Evolutionary conservation across 2,113 vertebrate species (phyloP), one percentile per base, ranked within the genome.

Genomic region (Progne subis): DNA sequence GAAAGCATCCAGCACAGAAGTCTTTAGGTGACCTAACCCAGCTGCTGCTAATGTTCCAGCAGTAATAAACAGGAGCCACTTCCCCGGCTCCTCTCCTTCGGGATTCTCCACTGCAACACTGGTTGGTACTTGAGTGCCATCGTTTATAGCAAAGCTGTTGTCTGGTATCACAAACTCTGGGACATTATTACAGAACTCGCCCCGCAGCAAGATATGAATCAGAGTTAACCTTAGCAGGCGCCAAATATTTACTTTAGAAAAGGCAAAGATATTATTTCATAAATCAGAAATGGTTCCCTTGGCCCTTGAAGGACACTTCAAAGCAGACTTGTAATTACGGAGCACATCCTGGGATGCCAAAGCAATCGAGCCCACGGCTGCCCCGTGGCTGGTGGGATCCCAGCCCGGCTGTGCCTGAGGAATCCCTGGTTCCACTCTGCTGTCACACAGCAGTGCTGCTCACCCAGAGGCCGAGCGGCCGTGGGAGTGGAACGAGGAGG

Each of bases 251-350:
- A 94, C 93, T 95, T 91, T 90, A 78, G 82, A 79, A 96, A 93
- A 87, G n/a, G 50, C 79, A 86, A 87, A 95, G 82, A 96, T 96
- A 97, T 97, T 97, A 97, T 98, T 97, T 91, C 96, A 97, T 97
- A 97, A 97, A 97, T 96, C 97, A 97, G 72, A 88, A 71, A 96
- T 89, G 46, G 72, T 56, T 97, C 96, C 94, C 96, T 75, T 67
- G 90, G 93, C 70, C 90, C 82, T 91, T 82, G 92, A 86, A 97
- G 80, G 93, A 92, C 41, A 28, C 78, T 95, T 71, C 69, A 77
- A 86, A 86, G 74, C 76, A 56, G 65, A 18, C 7, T 69, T 4
- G 92, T 92, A 94, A 94, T 91, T 94, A 65, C 43, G 11, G 59
- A 52, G 71, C 37, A n/a, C 72, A 69, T 52, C 19, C 1, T 43